These are phyloP conservation scores for Neomorphus geoffroyi DNA, from an alignment of 2,797 vertebrate genomes.

Conservation along the genomic window DNA sequence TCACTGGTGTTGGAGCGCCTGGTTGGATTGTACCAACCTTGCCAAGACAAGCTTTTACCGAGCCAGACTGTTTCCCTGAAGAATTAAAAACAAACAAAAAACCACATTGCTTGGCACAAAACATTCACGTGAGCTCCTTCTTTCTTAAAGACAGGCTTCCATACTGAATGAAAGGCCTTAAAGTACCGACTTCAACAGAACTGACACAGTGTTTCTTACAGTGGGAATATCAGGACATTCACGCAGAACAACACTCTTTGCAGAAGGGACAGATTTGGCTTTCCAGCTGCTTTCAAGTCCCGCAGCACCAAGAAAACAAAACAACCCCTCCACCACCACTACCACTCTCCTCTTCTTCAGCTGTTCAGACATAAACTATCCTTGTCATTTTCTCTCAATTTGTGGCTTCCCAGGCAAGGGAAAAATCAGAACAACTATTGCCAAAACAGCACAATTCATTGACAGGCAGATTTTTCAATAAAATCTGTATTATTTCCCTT, in stretches of 20 bases:
- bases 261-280: not conserved
- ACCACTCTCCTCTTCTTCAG: slow-evolving; percentile 39
- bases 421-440: not conserved
- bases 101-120: not conserved
- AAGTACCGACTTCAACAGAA: not conserved
- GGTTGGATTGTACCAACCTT: not conserved
- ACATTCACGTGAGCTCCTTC: not conserved
- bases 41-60: slow-evolving; percentile 16
- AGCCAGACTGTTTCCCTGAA: not conserved
- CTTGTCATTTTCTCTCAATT: slow-evolving; percentile 54
- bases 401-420: slow-evolving; percentile 26
- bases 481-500: not conserved
- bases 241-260: not conserved
- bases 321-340: not conserved
- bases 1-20: not conserved
- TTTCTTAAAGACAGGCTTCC: not conserved
- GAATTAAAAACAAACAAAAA: slow-evolving; percentile 31
- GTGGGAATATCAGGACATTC: not conserved
- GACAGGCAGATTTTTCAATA: slow-evolving; percentile 4
- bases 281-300: slow-evolving; percentile 2
- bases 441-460: slow-evolving; percentile 33
- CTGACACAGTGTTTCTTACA: not conserved
- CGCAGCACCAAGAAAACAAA: slow-evolving; percentile 11
- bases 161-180: slow-evolving; percentile 6
- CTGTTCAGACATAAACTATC: slow-evolving; percentile 60